Evolutionary conservation across 2,888 invertebrate species (phyloP).

Genomic region (Erannis defoliaria): DNA sequence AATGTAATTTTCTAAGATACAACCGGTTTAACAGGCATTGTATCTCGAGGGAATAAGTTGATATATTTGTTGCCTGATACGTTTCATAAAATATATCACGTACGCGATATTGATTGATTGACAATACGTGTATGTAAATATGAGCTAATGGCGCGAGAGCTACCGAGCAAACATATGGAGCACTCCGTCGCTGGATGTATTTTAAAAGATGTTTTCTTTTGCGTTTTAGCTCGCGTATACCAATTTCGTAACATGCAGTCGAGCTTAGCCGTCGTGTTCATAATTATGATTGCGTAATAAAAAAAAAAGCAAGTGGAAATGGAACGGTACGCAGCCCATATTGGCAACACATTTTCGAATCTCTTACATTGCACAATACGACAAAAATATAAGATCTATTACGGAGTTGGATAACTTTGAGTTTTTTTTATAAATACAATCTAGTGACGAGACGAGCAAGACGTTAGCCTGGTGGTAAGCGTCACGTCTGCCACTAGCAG

Average conservation of each 20-base stretch:
- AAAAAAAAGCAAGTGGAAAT: too few relatives aligned
- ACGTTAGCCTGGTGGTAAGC: too few relatives aligned
- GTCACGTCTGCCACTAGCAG: too few relatives aligned
- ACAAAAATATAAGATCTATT: too few relatives aligned
- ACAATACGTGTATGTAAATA: slow-evolving; percentile 44
- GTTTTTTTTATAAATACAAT: too few relatives aligned
- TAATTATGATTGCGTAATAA: too few relatives aligned
- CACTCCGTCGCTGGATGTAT: slow-evolving; percentile 11
- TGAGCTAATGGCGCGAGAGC: slow-evolving; percentile 23
- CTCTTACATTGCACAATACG: too few relatives aligned
- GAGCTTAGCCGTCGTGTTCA: too few relatives aligned
- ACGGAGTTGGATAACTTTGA: too few relatives aligned
- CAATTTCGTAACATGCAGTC: background rate
- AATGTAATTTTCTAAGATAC: slow-evolving; percentile 5
- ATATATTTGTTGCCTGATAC: slow-evolving; percentile 13
- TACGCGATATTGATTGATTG: slow-evolving; percentile 42
- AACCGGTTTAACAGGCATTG: slow-evolving; percentile 9
- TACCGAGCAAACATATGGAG: slow-evolving; percentile 27
- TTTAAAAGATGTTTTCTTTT: slow-evolving; percentile 16
- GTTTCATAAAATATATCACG: slow-evolving; percentile 33
- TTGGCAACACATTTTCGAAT: too few relatives aligned
- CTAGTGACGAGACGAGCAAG: too few relatives aligned
- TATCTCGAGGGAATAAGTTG: slow-evolving; percentile 11
- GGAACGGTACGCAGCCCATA: too few relatives aligned
- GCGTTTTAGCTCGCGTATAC: background rate